Conservation (phyloP, 1,140 invertebrate species). For the Lineus longissimus region DNA sequence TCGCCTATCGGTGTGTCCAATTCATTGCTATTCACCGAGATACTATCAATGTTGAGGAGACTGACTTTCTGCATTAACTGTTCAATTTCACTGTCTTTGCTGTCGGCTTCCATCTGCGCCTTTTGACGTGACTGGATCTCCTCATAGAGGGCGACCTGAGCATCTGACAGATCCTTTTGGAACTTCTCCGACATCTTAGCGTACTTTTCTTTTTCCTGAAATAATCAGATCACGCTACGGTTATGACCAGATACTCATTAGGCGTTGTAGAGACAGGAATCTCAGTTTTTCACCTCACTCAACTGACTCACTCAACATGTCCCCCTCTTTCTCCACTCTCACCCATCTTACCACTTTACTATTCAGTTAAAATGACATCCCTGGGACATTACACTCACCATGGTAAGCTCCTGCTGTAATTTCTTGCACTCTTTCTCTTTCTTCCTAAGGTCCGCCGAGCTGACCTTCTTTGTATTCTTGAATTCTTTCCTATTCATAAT, state of each 20-base stretch:
- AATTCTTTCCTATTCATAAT: conserved; percentile 88
- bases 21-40: conserved; percentile 77
- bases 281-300: too few relatives aligned
- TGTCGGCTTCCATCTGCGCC: conserved; percentile 92
- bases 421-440: conserved; percentile 95
- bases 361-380: too few relatives aligned
- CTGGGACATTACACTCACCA: conserved; percentile 54
- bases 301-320: too few relatives aligned
- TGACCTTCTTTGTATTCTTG: conserved; percentile 62
- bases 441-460: conserved; percentile 71
- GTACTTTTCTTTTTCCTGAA: conserved; percentile 83
- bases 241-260: too few relatives aligned
- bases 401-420: conserved; percentile 90
- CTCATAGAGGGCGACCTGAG: conserved; percentile 66
- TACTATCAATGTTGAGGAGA: conserved; percentile 72
- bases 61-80: conserved; percentile 72
- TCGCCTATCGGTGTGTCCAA: conserved; percentile 10
- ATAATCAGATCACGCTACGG: conserved; percentile 9
- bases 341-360: too few relatives aligned
- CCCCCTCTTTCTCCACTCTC: too few relatives aligned
- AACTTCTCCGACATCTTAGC: conserved; percentile 78
- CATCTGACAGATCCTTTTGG: conserved; percentile 81
- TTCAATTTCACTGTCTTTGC: conserved; percentile 94
- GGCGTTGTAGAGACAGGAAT: too few relatives aligned
- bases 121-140: conserved; percentile 69